Evolutionary conservation across 2,797 vertebrate species (phyloP), one percentile per base, ranked within the genome.

Genomic region (Lepilemur septentrionalis): DNA sequence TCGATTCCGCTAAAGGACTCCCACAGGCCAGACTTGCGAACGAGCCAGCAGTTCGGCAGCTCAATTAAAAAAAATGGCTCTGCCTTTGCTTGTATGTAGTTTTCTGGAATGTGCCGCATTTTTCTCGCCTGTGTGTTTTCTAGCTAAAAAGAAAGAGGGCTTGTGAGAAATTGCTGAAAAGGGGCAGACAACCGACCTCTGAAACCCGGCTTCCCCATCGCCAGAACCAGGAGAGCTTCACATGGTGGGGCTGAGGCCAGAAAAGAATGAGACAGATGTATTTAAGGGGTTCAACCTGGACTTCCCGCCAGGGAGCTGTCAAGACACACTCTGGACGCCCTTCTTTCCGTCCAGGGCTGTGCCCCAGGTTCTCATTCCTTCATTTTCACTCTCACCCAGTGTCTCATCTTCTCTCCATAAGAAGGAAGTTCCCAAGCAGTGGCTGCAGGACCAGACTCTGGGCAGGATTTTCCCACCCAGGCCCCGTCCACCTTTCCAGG

Each of bases 201-300:
- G n/a, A 41, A 69, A 59, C 3, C 0, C 10, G 18, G 23, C 5
- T 2, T 0, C 6, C 5, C 48, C 5, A 0, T 20, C 0, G 4
- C 12, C 4, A 32, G 43, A 46, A 35, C n/a, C 4, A 0, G 7
- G 73, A n/a, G 46, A 65, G 30, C 12, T n/a, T 7, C 4, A 3
- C 0, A 0, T 4, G 4, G 0, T 0, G 15, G 15, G 4, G 12
- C 10, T 3, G 35, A 93, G 9, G 12, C 22, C 1, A 3, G 23
- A 5, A 89, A 20, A 9, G 7, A n/a, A 1, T 1, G 0, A 6
- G 20, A 35, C 4, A n/a, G 14, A 18, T 9, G 0, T 28, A 52
- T 18, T 1, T 17, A 23, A 28, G 17, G 8, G 35, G 10, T 35
- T 50, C 35, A 4, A 35, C 25, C 12, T 13, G 70, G 38, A 18